Base-by-base conservation (phyloP, 2,888 invertebrate species). In the Synanthedon myopaeformis region DNA sequence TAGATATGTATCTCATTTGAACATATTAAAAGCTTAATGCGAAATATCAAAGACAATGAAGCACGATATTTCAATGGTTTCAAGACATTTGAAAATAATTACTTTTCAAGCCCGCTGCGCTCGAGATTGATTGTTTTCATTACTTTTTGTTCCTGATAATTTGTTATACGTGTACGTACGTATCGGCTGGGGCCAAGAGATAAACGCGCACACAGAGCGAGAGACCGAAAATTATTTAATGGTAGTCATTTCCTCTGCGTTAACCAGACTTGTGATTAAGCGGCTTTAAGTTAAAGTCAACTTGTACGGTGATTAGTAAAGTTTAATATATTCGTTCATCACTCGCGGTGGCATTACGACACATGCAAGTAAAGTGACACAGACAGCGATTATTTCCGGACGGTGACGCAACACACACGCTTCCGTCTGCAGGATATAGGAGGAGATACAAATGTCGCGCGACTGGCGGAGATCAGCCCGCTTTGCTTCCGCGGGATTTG, bases 321-420 rank as follows among this genome's bases (percentile, higher is more conserved):
- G 60, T 61, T 35, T 35, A 35, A 10, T 10, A 57, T 58, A 61
- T 55, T 57, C 58, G 57, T 58, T 56, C 56, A 58, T 57, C 57
- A 58, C 58, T 57, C 56, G 57, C 59, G 58, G 53, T 53, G 56
- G 58, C 56, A 60, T 68, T 69, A 67, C 64, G 67, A 63, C 63
- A 69, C 63, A 65, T 73, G 35, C 35, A 35, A 35, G 35, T 35
- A 35, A 35, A 72, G 66, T 83, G 84, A 83, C 83, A 83, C 81
- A 85, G 81, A 82, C 82, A 80, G 81, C 81, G 81, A 74, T 72
- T 79, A 82, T 84, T 83, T 86, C 86, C 85, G 84, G 69, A 8
- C 70, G 75, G 60, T 86, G 85, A 86, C 84, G 84, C 76, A 82
- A 86, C 79, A 17, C 12, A 13, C 14, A 76, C 83, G 69, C 74